Conservation (phyloP, 2,797 vertebrate species). For the Danionella dracula region DNA sequence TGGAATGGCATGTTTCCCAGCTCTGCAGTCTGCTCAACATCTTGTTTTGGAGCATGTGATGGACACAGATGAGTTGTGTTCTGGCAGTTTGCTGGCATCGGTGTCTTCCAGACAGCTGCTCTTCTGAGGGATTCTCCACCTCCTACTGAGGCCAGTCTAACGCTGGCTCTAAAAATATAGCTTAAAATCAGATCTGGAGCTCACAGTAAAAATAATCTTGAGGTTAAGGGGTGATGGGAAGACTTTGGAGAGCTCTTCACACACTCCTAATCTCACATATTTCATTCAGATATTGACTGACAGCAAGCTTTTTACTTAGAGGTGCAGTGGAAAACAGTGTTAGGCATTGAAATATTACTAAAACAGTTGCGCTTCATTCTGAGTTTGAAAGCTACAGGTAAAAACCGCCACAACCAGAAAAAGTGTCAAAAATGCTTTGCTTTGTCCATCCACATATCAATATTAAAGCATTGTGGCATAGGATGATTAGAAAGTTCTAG, state of each 20-base stretch:
- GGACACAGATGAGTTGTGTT: not conserved
- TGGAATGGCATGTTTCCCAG: not conserved
- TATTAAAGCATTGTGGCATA: too few species aligned
- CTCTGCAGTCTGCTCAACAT: not conserved
- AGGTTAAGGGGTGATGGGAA: not conserved
- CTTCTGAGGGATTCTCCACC: not conserved
- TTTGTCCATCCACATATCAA: too few species aligned
- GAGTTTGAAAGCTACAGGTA: too few species aligned
- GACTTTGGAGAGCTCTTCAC: not conserved
- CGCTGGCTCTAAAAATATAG: not conserved
- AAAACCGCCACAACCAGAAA: too few species aligned
- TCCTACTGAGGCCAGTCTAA: not conserved
- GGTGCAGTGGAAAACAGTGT: too few species aligned
- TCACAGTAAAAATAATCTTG: not conserved
- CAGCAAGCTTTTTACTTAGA: too few species aligned
- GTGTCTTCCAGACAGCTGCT: conserved; percentile 12
- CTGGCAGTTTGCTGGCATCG: conserved; percentile 15
- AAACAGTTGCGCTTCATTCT: too few species aligned
- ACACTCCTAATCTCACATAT: too few species aligned
- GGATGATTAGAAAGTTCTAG: too few species aligned
- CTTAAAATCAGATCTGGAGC: not conserved
- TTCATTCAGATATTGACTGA: too few species aligned
- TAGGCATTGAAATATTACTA: too few species aligned
- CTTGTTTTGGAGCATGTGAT: conserved; percentile 12
- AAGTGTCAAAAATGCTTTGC: too few species aligned